These are phyloP conservation scores for Hermodice carunculata DNA, from an alignment of 2,888 invertebrate genomes.

Conservation along the genomic window DNA sequence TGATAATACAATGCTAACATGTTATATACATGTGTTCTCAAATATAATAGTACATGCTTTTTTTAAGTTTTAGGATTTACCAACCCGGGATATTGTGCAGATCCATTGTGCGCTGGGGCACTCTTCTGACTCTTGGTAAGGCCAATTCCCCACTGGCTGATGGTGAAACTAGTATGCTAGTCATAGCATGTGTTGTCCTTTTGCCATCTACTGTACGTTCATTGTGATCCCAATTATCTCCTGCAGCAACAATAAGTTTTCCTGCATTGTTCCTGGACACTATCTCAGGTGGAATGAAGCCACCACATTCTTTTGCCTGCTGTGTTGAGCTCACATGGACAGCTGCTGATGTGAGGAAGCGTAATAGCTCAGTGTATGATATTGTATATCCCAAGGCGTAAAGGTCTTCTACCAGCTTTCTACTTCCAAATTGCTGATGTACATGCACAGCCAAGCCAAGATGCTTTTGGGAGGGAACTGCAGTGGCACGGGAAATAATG, in stretches of 20 bases:
- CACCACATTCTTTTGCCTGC: background rate
- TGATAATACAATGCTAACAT: too few relatives aligned
- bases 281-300: constrained; percentile 1
- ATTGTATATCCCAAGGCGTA: constrained; percentile 1
- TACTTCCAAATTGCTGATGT: background rate
- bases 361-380: background rate
- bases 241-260: constrained; percentile 3
- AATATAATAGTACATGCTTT: too few relatives aligned
- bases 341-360: constrained; percentile 4
- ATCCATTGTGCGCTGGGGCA: too few relatives aligned
- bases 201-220: constrained; percentile 11
- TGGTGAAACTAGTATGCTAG: background rate
- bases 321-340: background rate
- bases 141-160: too few relatives aligned
- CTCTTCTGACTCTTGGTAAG: too few relatives aligned
- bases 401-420: constrained; percentile 4
- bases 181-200: constrained; percentile 12
- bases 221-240: constrained; percentile 15
- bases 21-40: too few relatives aligned
- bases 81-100: too few relatives aligned
- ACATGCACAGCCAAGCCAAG: constrained; percentile 8
- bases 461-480: background rate
- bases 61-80: too few relatives aligned
- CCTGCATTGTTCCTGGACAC: background rate
- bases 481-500: background rate